Evolutionary conservation across 2,888 invertebrate species (phyloP), one percentile per base, ranked within the genome.

Genomic region (Drosophila parthenogenetica): DNA sequence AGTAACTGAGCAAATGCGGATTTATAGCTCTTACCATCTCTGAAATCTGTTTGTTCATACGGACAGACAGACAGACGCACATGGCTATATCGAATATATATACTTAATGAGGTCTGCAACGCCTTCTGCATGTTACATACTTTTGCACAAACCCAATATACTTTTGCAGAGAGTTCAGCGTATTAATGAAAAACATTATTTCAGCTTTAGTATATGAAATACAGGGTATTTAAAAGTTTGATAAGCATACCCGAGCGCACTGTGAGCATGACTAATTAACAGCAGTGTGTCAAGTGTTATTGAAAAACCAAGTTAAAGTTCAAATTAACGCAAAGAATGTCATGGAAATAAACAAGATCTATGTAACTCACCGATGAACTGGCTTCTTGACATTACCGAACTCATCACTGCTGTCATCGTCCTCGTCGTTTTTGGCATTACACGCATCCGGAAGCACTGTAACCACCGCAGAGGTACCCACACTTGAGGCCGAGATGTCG

Each of bases 341-440:
- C 32, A 17, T 7, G 1, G 14, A 48, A 55, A 29, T 29, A 39
- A 29, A 25, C 7, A 22, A 19, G 19, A 2, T 17, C 13, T 16
- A 22, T 22, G 8, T 1, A 13, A 77, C 89, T 77, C 60, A 89
- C 89, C 80, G 81, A 55, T 90, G 62, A 4, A 84, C 73, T 10
- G 83, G 85, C 54, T 75, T 86, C 50, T 80, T 82, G 73, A 29
- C 64, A 55, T 81, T 78, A 40, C 85, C 84, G 40, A 77, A 85
- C 61, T 82, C 84, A 64, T 90, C 90, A 65, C 82, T 89, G 62
- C 84, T 87, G 17, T 89, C 87, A n/a, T 83, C 86, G 13, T 80
- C 81, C 39, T 79, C 79, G 8, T 84, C 76, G 10, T 79, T 76
- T 29, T 71, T 74, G 51, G 73, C 76, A 1, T 76, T 78, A 1